phyloP scores from a whole-genome alignment of 2,797 vertebrate species.

The Enteromius unitaeniatus region DNA sequence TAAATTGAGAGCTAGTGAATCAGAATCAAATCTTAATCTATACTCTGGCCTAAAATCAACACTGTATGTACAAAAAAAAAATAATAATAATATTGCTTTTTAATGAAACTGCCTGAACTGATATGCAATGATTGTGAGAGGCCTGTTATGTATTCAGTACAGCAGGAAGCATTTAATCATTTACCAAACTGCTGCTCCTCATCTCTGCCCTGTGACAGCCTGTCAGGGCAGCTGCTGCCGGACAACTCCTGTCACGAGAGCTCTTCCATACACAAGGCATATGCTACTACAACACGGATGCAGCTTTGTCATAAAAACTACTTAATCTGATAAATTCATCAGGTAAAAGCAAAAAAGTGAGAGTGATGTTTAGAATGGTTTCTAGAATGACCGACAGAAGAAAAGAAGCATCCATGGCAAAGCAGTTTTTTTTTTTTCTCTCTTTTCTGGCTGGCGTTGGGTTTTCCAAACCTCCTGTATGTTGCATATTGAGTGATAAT shows the following conservation, averaged over 20 bases:
- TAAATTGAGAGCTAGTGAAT: neutral
- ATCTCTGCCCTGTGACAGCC: slow-evolving; percentile 38
- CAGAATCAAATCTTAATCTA: neutral
- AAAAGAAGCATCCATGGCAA: neutral
- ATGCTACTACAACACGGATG: slow-evolving; percentile 28
- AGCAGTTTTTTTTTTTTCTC: neutral
- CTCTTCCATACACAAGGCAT: slow-evolving; percentile 21
- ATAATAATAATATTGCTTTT: neutral
- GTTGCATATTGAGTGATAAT: slow-evolving; percentile 44
- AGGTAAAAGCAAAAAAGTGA: neutral
- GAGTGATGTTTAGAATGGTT: neutral
- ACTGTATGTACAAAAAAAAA: neutral
- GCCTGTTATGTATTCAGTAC: slow-evolving; percentile 40
- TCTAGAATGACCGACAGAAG: neutral
- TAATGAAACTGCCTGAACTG: neutral
- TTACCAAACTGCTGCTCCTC: slow-evolving; percentile 39
- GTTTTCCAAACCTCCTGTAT: neutral
- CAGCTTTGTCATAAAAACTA: slow-evolving; percentile 7
- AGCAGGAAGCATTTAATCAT: slow-evolving; percentile 41
- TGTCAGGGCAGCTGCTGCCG: slow-evolving; percentile 45
- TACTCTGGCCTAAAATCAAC: neutral
- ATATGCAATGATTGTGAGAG: neutral
- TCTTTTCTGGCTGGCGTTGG: neutral
- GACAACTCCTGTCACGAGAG: slow-evolving; percentile 40
- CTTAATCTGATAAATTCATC: neutral